Base-by-base conservation (phyloP, 30 jellyfish, hydroid and myxozoan species). In the Aurelia coerulea region DNA sequence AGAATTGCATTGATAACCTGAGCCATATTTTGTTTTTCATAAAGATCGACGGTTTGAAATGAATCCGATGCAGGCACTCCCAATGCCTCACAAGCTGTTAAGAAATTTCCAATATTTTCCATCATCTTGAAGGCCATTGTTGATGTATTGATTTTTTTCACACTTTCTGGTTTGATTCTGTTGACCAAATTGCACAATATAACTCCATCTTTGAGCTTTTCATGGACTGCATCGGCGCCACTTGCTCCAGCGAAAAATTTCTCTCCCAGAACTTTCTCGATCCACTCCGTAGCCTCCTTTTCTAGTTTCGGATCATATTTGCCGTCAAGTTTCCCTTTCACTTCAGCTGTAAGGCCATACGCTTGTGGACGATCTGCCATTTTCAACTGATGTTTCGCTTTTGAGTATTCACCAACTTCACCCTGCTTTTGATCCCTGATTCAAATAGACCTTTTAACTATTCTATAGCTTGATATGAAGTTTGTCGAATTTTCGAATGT, bases 41-140 rank as follows among this genome's bases (percentile, higher is more conserved):
- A 80, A 63, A 95, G 65, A 79, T 95, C 97, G n/a, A 90, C 95
- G 14, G 98, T 94, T 73, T 94, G 99, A 73, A 94, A 94, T 42
- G 79, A 54, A 73, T 94, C 99, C 52, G 62, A 33, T 80, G 72
- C 75, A 67, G 74, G 89, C 75, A 80, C 50, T 5, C 99, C 99
- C 2, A 73, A 12, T 3, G 81, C 78, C 81, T 49, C 79, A 62
- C 95, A 83, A 29, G 95, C 96, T 12, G 62, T 78, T 56, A 94
- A 70, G 82, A 89, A 94, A 16, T 84, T 86, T 3, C 97, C 91
- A 42, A 93, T 93, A 53, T 88, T 93, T 65, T 93, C 98, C 98
- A 46, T 46, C 56, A 46, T 46, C 56, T 46, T 46, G 12, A 46
- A 46, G 12, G 56, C 56, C 56, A 46, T 46, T 76, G 89, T 90